Evolutionary conservation across 2,888 invertebrate genomes (phyloP).

Genomic region (Plagodis pulveraria): DNA sequence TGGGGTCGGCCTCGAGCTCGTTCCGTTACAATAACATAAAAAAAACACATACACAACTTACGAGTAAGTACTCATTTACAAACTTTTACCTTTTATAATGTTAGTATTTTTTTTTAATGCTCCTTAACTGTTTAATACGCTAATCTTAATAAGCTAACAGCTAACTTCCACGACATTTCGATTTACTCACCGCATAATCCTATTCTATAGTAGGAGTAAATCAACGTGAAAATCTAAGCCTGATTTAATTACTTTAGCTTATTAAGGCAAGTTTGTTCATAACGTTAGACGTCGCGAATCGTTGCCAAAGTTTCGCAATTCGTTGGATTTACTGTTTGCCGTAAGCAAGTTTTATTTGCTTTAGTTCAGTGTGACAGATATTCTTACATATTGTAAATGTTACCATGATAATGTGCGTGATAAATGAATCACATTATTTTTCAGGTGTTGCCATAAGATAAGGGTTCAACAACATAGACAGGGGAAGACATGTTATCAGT

Average conservation of each 20-base stretch:
- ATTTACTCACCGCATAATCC: conserved; percentile 8
- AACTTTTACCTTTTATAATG: too few species aligned
- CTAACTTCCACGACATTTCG: neutral
- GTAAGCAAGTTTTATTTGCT: conserved; percentile 28
- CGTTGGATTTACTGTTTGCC: conserved; percentile 37
- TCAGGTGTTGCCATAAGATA: too few species aligned
- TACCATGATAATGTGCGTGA: too few species aligned
- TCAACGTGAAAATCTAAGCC: conserved; percentile 29
- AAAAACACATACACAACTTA: too few species aligned
- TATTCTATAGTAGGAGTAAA: conserved; percentile 12
- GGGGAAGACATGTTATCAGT: too few species aligned
- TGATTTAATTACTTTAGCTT: conserved; percentile 43
- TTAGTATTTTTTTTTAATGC: too few species aligned
- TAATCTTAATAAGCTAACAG: conserved; percentile 3
- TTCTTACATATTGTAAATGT: too few species aligned
- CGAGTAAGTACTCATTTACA: too few species aligned
- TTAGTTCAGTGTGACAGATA: conserved; percentile 10
- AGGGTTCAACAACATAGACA: too few species aligned
- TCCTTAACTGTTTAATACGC: neutral
- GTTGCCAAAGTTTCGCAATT: conserved; percentile 44
- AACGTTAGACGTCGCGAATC: conserved; percentile 40
- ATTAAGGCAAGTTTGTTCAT: conserved; percentile 53
- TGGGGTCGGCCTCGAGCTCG: too few species aligned
- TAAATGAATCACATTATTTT: too few species aligned
- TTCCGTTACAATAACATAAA: too few species aligned